Percentiles rank a stretch among this genome's conserved stretches.
Conservation (phyloP, 2,888 invertebrate species). For the Blastobasis adustella region DNA sequence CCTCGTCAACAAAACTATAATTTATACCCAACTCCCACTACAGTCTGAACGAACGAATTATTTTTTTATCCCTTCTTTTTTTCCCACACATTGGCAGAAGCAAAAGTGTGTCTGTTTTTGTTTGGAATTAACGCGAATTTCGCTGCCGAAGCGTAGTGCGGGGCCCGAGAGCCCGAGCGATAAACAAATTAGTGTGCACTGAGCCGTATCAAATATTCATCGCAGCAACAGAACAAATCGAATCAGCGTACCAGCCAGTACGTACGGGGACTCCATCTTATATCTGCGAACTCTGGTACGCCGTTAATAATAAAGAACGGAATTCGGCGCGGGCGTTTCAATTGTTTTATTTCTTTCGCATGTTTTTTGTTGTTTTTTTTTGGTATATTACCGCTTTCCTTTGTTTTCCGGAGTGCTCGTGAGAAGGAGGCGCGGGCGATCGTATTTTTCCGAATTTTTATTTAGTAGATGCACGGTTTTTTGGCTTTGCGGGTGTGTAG, state of each 20-base stretch:
- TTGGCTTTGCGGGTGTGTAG: too few species aligned
- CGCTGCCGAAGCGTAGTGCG: slow-evolving; percentile 23
- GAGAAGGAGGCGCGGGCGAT: slow-evolving; percentile 1
- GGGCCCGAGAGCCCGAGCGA: slow-evolving; percentile 54
- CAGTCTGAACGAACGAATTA: too few species aligned
- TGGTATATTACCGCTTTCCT: slow-evolving; percentile 1
- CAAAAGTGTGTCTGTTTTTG: slow-evolving; percentile 16
- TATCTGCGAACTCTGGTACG: slow-evolving; percentile 33
- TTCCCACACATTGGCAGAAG: too few species aligned
- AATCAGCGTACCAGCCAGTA: slow-evolving; percentile 52
- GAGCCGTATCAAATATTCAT: slow-evolving; percentile 73
- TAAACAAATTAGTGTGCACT: slow-evolving; percentile 74
- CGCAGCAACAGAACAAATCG: slow-evolving; percentile 68
- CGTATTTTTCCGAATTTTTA: neutral
- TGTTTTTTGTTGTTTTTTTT: neutral
- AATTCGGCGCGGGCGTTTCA: slow-evolving; percentile 23
- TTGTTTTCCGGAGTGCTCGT: slow-evolving; percentile 4
- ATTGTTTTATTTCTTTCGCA: slow-evolving; percentile 14
- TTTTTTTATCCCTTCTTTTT: too few species aligned
- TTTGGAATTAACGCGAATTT: slow-evolving; percentile 40
- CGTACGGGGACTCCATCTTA: slow-evolving; percentile 55
- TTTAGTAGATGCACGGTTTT: too few species aligned
- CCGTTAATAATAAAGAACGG: slow-evolving; percentile 47
- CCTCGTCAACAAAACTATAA: too few species aligned
- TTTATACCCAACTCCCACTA: too few species aligned